Conservation (phyloP, 2,888 invertebrate genomes). For the Cenopis cana region DNA sequence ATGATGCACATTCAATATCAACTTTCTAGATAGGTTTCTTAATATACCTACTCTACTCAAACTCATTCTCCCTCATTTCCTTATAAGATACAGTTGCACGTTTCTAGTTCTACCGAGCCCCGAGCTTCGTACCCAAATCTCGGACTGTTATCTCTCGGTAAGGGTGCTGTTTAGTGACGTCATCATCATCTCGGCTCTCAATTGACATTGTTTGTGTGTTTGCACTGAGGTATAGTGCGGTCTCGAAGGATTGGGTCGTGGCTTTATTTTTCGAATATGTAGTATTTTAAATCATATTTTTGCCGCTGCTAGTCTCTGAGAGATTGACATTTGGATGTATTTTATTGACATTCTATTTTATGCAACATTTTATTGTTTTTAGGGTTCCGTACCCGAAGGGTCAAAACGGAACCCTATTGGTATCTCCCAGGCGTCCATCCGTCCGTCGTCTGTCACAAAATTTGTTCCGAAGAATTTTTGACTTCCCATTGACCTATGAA, state of each 20-base stretch:
- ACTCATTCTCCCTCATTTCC: slow-evolving; percentile 1
- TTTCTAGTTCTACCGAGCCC: slow-evolving; percentile 52
- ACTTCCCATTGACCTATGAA: too few relatives aligned
- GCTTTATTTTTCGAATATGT: background rate
- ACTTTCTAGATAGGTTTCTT: background rate
- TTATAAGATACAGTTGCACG: slow-evolving; percentile 16
- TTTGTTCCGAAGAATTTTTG: too few relatives aligned
- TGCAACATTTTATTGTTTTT: background rate
- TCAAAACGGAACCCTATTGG: too few relatives aligned
- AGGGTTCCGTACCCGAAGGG: too few relatives aligned
- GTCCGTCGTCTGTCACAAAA: too few relatives aligned
- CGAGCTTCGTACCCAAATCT: slow-evolving; percentile 69
- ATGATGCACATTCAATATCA: background rate
- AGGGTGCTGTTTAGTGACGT: slow-evolving; percentile 69
- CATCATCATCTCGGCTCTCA: slow-evolving; percentile 66
- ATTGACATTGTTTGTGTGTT: slow-evolving; percentile 64
- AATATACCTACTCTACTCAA: background rate
- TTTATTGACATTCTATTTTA: background rate
- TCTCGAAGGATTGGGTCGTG: slow-evolving; percentile 34
- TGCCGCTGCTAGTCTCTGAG: background rate
- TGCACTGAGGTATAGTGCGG: slow-evolving; percentile 43
- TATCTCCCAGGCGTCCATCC: too few relatives aligned
- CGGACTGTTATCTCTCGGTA: slow-evolving; percentile 64
- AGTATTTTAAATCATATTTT: background rate
- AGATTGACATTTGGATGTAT: background rate